A percentile compares a stretch with the other conserved stretches of the same genome.
These are phyloP conservation scores for Anthrax anthrax DNA, from an alignment of 2,888 invertebrate genomes.

Conservation along the genomic window DNA sequence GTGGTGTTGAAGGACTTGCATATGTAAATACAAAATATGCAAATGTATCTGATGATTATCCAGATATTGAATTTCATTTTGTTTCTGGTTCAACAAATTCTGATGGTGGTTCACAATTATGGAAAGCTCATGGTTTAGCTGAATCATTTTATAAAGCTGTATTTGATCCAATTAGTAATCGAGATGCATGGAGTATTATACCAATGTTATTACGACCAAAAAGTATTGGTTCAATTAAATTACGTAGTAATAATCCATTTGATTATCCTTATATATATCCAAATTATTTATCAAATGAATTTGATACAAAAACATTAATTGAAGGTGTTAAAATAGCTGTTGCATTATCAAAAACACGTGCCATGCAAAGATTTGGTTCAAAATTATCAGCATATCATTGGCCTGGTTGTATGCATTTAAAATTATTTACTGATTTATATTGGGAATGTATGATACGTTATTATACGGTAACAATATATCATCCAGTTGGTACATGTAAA, in stretches of 20 bases:
- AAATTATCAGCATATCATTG: constrained; percentile 53
- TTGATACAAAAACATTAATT: constrained; percentile 63
- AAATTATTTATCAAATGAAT: constrained; percentile 71
- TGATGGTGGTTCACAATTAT: constrained; percentile 67
- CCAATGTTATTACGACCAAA: constrained; percentile 73
- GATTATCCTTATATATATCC: constrained; percentile 84
- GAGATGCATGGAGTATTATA: constrained; percentile 70
- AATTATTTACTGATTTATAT: constrained; percentile 56
- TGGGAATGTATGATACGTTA: constrained; percentile 81
- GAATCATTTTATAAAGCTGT: constrained; percentile 60
- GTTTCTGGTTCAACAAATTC: constrained; percentile 76
- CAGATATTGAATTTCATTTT: constrained; percentile 82
- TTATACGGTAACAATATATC: constrained; percentile 72
- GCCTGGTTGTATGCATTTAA: constrained; percentile 59
- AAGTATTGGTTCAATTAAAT: constrained; percentile 66
- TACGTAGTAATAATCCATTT: constrained; percentile 71
- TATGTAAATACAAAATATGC: constrained; percentile 79
- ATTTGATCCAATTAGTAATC: constrained; percentile 58
- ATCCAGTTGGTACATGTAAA: constrained; percentile 75
- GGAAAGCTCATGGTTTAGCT: constrained; percentile 63
- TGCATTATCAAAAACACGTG: constrained; percentile 61
- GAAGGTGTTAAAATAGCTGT: constrained; percentile 78
- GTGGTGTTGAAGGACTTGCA: constrained; percentile 79
- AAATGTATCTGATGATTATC: constrained; percentile 65
- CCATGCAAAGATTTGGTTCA: constrained; percentile 62